Evolutionary conservation across 2,888 invertebrate genomes (phyloP).

Genomic region (Teleogryllus oceanicus): DNA sequence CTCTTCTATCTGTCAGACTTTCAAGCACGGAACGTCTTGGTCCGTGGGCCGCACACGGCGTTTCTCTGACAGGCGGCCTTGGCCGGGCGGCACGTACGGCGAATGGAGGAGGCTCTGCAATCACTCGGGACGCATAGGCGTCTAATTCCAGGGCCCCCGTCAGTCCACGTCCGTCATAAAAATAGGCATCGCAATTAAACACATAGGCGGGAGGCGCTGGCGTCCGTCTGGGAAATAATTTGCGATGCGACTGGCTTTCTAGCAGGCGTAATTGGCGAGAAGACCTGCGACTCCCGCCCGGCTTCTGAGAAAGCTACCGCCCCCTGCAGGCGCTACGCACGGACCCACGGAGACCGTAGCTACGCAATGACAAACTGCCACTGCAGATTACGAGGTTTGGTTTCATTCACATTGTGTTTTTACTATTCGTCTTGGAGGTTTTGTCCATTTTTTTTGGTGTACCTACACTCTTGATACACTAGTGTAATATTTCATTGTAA

Average conservation of each 20-base stretch:
- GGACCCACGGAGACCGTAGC: no score
- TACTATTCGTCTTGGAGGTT: no score
- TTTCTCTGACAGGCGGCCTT: neutral
- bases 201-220: neutral
- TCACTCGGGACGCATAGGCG: neutral
- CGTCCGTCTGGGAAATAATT: neutral
- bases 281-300: slow-evolving; percentile 33
- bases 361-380: no score
- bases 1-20: no score
- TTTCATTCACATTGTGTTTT: no score
- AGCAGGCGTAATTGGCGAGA: slow-evolving; percentile 23
- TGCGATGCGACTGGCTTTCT: neutral
- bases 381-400: no score
- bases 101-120: neutral
- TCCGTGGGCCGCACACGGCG: neutral
- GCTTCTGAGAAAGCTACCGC: neutral
- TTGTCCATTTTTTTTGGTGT: no score
- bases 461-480: no score
- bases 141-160: neutral
- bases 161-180: neutral
- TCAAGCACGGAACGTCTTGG: no score
- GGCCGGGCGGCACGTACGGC: neutral
- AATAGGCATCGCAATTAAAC: neutral
- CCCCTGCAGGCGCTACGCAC: no score
- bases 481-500: no score